A percentile compares a stretch with the other conserved stretches of the same genome.
These are phyloP conservation scores for Gnatocerus cornutus DNA, from an alignment of 2,888 invertebrate species.

Conservation along the genomic window DNA sequence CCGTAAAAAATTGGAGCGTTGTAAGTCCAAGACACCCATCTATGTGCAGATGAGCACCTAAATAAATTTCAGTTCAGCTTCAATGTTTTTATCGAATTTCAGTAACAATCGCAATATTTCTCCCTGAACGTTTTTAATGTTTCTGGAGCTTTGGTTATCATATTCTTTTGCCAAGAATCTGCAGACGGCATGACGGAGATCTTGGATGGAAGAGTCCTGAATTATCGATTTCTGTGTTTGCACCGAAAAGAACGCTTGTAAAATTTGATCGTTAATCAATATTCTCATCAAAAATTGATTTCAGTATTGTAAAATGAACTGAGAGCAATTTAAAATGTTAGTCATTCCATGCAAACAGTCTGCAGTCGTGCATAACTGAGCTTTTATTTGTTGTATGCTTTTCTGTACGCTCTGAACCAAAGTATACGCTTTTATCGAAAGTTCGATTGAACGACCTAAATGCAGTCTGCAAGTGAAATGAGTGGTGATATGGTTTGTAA, in stretches of 20 bases:
- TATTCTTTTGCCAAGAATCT: conserved; percentile 42
- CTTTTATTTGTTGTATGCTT: conserved; percentile 37
- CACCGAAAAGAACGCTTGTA: conserved; percentile 3
- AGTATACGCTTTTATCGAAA: conserved; percentile 39
- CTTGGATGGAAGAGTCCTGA: conserved; percentile 21
- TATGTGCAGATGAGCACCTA: conserved; percentile 23
- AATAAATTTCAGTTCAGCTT: conserved; percentile 36
- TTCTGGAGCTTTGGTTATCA: conserved; percentile 37
- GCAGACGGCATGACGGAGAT: conserved; percentile 36
- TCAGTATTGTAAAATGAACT: background rate
- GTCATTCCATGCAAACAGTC: conserved; percentile 25
- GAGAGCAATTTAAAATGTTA: conserved; percentile 24
- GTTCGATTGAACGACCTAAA: conserved; percentile 32
- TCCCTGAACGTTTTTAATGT: conserved; percentile 33
- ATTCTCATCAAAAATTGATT: background rate
- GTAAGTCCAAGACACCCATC: conserved; percentile 5
- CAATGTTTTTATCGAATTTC: conserved; percentile 38
- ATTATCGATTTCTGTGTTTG: conserved; percentile 31
- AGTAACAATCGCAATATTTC: conserved; percentile 39
- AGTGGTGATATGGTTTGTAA: conserved; percentile 8
- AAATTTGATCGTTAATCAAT: conserved; percentile 3
- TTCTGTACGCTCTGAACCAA: conserved; percentile 21
- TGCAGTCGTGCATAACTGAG: conserved; percentile 31
- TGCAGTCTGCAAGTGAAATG: conserved; percentile 5
- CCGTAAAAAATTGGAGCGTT: too few relatives aligned